These are phyloP conservation scores for Proteles cristata DNA, from an alignment of 2,113 vertebrate genomes.

Conservation along the genomic window DNA sequence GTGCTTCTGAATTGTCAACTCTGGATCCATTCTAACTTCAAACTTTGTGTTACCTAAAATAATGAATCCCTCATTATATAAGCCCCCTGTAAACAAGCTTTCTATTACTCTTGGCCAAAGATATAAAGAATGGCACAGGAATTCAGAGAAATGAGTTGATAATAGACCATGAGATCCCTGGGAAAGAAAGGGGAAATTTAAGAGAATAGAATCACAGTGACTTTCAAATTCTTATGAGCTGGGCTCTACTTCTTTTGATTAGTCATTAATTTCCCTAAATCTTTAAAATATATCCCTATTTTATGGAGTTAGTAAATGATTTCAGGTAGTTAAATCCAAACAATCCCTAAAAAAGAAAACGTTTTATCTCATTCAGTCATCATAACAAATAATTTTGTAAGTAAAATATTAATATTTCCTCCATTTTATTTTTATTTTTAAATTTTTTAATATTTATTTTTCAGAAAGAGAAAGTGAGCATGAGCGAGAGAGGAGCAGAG, in stretches of 20 bases:
- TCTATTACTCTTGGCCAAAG: neutral
- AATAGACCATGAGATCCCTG: neutral
- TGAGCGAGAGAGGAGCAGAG: no score
- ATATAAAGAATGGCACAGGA: neutral
- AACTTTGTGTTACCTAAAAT: neutral
- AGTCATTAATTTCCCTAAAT: neutral
- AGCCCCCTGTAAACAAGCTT: neutral
- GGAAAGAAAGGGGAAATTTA: neutral
- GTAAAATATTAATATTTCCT: slow-evolving; percentile 5
- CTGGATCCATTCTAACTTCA: neutral
- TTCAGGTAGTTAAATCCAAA: neutral
- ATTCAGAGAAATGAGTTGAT: neutral
- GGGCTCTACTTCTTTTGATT: neutral
- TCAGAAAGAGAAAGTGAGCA: no score
- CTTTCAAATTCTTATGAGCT: neutral
- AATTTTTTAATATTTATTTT: no score
- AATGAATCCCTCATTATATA: neutral
- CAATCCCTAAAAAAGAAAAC: neutral
- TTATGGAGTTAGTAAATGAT: neutral
- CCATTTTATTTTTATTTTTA: neutral
- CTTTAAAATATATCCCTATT: neutral
- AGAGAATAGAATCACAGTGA: neutral
- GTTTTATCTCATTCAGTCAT: neutral
- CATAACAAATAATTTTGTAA: neutral
- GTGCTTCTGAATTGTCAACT: neutral